Percentiles rank a stretch among this genome's conserved stretches.
Evolutionary conservation across 2,113 vertebrate species (phyloP).

Genomic region (Eulemur macaco): DNA sequence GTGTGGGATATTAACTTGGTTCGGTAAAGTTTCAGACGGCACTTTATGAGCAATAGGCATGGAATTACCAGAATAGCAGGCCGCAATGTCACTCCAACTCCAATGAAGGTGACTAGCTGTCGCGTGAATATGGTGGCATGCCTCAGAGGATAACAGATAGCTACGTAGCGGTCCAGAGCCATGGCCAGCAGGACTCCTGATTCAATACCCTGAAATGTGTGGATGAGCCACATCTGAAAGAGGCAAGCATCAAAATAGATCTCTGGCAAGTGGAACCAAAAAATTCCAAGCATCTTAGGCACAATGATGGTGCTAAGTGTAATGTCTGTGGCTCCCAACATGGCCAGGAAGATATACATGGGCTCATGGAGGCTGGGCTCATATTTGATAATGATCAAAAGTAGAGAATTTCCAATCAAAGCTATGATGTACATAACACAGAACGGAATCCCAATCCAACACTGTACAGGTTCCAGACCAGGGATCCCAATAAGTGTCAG

Average conservation of each 20-base stretch:
- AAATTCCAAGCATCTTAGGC: slow-evolving; percentile 8
- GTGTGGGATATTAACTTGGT: slow-evolving; percentile 27
- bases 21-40: not conserved
- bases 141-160: slow-evolving; percentile 18
- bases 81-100: not conserved
- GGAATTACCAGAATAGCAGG: not conserved
- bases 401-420: not conserved
- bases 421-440: not conserved
- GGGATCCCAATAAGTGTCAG: not conserved
- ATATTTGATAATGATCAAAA: not conserved
- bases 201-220: not conserved
- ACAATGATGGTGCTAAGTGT: not conserved
- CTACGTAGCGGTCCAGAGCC: not conserved
- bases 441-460: slow-evolving; percentile 35
- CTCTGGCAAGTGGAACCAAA: not conserved
- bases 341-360: not conserved
- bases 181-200: not conserved
- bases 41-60: slow-evolving; percentile 26
- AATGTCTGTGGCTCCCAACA: not conserved
- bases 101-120: not conserved
- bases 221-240: not conserved
- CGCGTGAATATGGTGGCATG: slow-evolving; percentile 52
- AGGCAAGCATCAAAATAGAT: not conserved
- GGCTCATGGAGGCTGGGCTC: not conserved
- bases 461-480: not conserved